Evolutionary conservation across 2,888 invertebrate genomes (phyloP).

Genomic region (Pheosia tremula): DNA sequence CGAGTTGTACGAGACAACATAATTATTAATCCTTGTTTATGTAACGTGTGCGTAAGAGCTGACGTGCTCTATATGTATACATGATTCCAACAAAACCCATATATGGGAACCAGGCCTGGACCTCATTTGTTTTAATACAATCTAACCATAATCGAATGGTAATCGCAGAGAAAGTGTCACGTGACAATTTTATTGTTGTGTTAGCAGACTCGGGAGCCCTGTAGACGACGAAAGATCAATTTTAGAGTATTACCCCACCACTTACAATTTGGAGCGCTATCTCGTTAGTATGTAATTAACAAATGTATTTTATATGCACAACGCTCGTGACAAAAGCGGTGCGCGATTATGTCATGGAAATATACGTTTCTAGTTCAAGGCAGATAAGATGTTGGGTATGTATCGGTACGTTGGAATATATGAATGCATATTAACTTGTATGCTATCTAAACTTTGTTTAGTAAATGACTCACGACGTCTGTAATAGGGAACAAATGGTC

Average conservation of each 20-base stretch:
- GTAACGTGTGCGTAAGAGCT: not conserved
- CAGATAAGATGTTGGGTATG: constrained; percentile 36
- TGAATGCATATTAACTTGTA: constrained; percentile 9
- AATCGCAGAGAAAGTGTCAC: too few relatives aligned
- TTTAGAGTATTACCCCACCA: not conserved
- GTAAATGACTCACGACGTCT: too few relatives aligned
- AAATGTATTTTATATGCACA: constrained; percentile 37
- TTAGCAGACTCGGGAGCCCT: not conserved
- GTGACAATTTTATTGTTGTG: too few relatives aligned
- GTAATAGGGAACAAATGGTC: too few relatives aligned
- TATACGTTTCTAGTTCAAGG: constrained; percentile 49
- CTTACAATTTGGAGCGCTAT: constrained; percentile 2
- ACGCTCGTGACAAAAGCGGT: constrained; percentile 25
- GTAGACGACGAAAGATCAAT: not conserved
- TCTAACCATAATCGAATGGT: too few relatives aligned
- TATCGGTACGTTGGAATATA: constrained; percentile 12
- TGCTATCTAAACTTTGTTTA: too few relatives aligned
- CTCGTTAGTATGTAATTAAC: constrained; percentile 20
- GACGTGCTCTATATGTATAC: not conserved
- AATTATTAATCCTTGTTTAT: not conserved
- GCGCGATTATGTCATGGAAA: constrained; percentile 44
- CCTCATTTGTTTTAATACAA: too few relatives aligned
- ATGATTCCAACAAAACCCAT: not conserved
- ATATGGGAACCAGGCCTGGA: not conserved
- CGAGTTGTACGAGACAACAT: not conserved